Conservation (phyloP, 2,113 vertebrate genomes). For the Sula dactylatra region DNA sequence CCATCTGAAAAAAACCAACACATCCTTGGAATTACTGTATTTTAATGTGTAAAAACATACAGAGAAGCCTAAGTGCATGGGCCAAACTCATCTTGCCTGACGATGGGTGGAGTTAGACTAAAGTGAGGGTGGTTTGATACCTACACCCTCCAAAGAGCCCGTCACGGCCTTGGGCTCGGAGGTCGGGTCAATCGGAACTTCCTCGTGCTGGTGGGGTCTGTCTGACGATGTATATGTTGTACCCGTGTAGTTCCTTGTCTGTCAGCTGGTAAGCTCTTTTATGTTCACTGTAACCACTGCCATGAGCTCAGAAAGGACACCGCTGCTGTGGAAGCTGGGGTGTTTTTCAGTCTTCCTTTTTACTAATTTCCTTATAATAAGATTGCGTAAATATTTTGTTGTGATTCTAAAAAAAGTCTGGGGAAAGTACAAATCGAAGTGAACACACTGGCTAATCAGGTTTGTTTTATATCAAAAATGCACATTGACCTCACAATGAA, state of each 20-base stretch:
- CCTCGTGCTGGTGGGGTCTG: background rate
- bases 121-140: background rate
- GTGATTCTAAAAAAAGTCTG: background rate
- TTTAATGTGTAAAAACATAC: background rate
- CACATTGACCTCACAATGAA: constrained; percentile 10
- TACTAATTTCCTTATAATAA: background rate
- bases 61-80: background rate
- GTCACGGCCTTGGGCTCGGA: background rate
- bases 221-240: background rate
- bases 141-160: background rate
- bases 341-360: background rate
- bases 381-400: background rate
- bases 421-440: background rate
- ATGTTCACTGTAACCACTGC: background rate
- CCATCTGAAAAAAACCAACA: background rate
- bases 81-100: background rate
- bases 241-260: constrained; percentile 1
- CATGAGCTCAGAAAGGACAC: background rate
- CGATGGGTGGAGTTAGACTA: background rate
- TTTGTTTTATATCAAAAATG: constrained; percentile 57
- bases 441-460: constrained; percentile 23
- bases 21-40: background rate
- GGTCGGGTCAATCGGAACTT: background rate
- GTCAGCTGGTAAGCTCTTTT: constrained; percentile 6
- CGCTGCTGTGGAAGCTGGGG: background rate